These are phyloP conservation scores for Ophioderma brevispina DNA, from an alignment of 35 echinoderm and acorn worm genomes.

Conservation along the genomic window DNA sequence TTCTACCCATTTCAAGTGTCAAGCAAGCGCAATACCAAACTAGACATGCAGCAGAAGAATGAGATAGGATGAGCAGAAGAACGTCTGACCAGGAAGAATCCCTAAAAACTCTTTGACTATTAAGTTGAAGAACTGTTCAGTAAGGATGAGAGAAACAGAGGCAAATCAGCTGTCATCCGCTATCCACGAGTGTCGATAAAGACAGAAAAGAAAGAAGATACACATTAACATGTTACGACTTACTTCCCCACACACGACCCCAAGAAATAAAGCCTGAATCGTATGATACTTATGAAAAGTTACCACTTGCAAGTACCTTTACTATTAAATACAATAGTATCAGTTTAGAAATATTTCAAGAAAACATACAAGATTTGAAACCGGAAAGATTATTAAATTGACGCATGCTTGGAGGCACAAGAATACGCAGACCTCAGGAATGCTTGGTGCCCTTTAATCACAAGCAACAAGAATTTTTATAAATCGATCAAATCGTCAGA, in stretches of 20 bases:
- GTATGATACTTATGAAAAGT: slow-evolving; percentile 29
- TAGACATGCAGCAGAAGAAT: not conserved
- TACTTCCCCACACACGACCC: slow-evolving; percentile 35
- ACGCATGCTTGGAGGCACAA: slow-evolving; percentile 52
- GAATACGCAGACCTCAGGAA: slow-evolving; percentile 34
- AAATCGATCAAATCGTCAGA: slow-evolving; percentile 2
- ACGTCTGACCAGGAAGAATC: too few species aligned
- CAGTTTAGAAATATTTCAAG: slow-evolving; percentile 36
- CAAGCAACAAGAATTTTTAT: slow-evolving; percentile 36
- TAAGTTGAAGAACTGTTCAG: slow-evolving; percentile 40
- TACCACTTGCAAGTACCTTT: slow-evolving; percentile 30
- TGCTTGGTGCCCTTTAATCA: slow-evolving; percentile 62
- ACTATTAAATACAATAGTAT: not conserved
- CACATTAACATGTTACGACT: slow-evolving; percentile 46
- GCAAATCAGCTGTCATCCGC: slow-evolving; percentile 38
- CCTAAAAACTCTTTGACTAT: too few species aligned
- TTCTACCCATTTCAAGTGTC: slow-evolving; percentile 37
- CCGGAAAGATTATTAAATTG: slow-evolving; percentile 12
- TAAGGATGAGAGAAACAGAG: slow-evolving; percentile 36
- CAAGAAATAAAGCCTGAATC: slow-evolving; percentile 47
- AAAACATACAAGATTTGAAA: slow-evolving; percentile 58
- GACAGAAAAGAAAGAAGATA: slow-evolving; percentile 34
- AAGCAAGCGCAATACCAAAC: not conserved
- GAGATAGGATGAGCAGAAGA: too few species aligned
- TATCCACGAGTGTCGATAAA: slow-evolving; percentile 41